Conservation (phyloP, 2,797 vertebrate species). For the Sebastes miniatus region DNA sequence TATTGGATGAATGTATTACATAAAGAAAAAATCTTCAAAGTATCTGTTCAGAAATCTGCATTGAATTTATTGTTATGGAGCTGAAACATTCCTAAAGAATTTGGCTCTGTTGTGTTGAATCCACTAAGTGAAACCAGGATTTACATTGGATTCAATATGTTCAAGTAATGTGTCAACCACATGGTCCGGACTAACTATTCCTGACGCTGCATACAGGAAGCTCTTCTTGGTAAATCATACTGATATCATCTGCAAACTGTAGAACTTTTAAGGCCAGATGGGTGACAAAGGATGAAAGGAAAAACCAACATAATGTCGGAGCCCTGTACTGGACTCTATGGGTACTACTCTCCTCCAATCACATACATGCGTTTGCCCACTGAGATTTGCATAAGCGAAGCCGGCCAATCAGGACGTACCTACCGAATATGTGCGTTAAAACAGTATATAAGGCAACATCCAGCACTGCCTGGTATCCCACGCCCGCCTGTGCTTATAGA, state of each 20-base stretch:
- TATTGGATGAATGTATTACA: background rate
- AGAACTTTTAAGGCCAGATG: background rate
- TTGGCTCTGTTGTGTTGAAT: conserved; percentile 10
- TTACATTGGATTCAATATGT: conserved; percentile 41
- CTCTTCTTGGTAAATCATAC: background rate
- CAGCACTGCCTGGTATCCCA: too few relatives aligned
- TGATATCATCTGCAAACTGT: background rate
- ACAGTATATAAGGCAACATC: too few relatives aligned
- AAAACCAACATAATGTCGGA: background rate
- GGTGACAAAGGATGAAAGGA: background rate
- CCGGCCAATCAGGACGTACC: too few relatives aligned
- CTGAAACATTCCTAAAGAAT: conserved; percentile 13
- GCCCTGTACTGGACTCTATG: too few relatives aligned
- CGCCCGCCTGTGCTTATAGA: too few relatives aligned
- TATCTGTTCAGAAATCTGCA: conserved; percentile 16
- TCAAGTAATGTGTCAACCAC: conserved; percentile 45
- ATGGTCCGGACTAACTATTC: conserved; percentile 10
- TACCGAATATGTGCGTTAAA: too few relatives aligned
- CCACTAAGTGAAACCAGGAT: conserved; percentile 38
- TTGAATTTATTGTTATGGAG: conserved; percentile 15
- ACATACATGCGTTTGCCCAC: too few relatives aligned
- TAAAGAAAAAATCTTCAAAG: conserved; percentile 25
- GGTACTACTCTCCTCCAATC: too few relatives aligned
- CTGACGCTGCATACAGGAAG: conserved; percentile 4
- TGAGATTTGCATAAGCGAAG: too few relatives aligned